These are phyloP conservation scores for Megaceryle alcyon DNA, from an alignment of 2,797 vertebrate species.

Conservation along the genomic window DNA sequence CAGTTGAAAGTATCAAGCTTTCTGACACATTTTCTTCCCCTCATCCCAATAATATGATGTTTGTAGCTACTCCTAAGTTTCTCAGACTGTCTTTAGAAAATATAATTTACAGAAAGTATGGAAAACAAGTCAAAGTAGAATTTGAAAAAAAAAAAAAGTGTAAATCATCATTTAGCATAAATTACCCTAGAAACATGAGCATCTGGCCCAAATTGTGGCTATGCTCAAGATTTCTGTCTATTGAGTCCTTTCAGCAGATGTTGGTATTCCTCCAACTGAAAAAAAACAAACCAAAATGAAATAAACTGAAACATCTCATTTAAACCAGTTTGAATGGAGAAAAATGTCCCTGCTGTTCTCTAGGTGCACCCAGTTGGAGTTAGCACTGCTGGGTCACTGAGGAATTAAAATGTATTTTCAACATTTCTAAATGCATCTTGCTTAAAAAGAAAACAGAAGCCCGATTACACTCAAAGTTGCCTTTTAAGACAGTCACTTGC, in stretches of 20 bases:
- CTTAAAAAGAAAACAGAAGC: background rate
- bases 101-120: background rate
- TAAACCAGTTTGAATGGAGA: background rate
- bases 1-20: background rate
- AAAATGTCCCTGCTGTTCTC: background rate
- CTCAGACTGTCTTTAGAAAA: background rate
- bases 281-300: background rate
- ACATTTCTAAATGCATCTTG: background rate
- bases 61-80: background rate
- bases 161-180: background rate
- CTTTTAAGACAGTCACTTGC: background rate
- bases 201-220: background rate
- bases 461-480: background rate
- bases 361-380: background rate
- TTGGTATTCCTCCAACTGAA: background rate
- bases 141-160: background rate
- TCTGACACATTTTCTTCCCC: background rate
- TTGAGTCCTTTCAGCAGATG: background rate
- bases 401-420: background rate
- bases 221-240: background rate
- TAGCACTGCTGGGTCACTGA: background rate
- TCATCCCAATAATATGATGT: rapidly evolving
- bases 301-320: background rate
- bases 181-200: background rate
- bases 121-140: background rate